A percentile compares a stretch with the other conserved stretches of the same genome.
phyloP scores from a whole-genome alignment of 2,888 invertebrate species.

The Plagiodera versicolora region DNA sequence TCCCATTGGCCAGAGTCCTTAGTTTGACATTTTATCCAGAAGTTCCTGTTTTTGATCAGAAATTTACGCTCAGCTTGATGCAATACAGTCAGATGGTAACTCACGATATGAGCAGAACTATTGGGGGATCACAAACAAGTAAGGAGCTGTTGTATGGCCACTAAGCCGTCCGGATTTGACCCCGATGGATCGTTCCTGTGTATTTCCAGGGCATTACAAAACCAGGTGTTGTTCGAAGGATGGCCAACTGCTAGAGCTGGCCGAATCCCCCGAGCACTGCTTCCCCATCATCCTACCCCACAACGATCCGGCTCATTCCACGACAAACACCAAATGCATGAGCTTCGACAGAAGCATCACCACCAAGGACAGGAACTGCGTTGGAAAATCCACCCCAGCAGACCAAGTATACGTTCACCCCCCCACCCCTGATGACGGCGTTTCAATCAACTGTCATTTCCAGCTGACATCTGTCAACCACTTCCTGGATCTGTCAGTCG shows the following conservation, averaged over 20 bases:
- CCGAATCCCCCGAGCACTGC: constrained; percentile 54
- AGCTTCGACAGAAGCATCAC: constrained; percentile 71
- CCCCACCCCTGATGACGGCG: too few species aligned
- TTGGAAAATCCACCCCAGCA: constrained; percentile 63
- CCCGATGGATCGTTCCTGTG: too few species aligned
- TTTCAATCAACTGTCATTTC: too few species aligned
- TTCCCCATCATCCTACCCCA: constrained; percentile 59
- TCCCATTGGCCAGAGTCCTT: constrained; percentile 71
- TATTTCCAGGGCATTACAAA: constrained; percentile 62
- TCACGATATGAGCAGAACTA: constrained; percentile 77
- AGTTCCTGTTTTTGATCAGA: constrained; percentile 66
- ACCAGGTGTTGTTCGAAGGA: constrained; percentile 65
- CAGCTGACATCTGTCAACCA: constrained; percentile 69
- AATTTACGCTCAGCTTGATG: constrained; percentile 74
- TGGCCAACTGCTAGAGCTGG: constrained; percentile 57
- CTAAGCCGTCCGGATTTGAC: too few species aligned
- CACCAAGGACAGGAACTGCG: constrained; percentile 67
- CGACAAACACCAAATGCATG: constrained; percentile 64
- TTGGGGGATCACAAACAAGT: constrained; percentile 74
- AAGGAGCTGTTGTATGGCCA: too few species aligned
- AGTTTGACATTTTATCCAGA: constrained; percentile 73
- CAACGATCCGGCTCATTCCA: constrained; percentile 60
- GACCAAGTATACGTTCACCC: too few species aligned
- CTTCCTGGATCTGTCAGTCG: constrained; percentile 74
- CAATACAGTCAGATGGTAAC: constrained; percentile 79